These are phyloP conservation scores for Netelia virgata DNA, from an alignment of 2,888 invertebrate species.

Conservation along the genomic window DNA sequence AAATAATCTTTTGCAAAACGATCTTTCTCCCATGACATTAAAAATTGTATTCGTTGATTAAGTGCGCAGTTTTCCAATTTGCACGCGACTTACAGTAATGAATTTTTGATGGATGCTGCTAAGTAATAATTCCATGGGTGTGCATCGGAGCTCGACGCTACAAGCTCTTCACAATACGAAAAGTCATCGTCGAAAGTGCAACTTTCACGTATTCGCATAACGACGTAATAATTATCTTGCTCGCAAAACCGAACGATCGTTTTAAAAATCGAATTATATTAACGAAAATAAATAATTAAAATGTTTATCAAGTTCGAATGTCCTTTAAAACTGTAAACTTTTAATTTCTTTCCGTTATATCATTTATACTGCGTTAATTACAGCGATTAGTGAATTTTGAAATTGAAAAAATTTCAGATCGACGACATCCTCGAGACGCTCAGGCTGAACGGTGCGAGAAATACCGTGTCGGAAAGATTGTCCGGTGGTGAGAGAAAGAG, in stretches of 20 bases:
- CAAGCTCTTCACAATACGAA: slow-evolving; percentile 4
- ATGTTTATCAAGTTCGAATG: neutral
- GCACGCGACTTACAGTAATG: slow-evolving; percentile 1
- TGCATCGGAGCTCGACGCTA: neutral
- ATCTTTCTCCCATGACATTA: neutral
- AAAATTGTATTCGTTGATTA: neutral
- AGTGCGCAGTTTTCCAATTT: neutral
- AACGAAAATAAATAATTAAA: neutral
- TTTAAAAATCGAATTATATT: neutral
- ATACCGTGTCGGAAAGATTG: slow-evolving; percentile 90
- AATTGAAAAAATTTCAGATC: slow-evolving; percentile 87
- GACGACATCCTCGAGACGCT: slow-evolving; percentile 94
- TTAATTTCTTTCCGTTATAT: neutral
- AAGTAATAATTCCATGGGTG: neutral
- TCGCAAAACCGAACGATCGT: neutral
- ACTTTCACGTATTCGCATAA: slow-evolving; percentile 36
- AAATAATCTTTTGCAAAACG: neutral
- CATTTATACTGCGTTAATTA: neutral
- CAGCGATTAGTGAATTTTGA: neutral
- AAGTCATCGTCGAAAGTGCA: slow-evolving; percentile 15
- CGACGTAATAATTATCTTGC: neutral
- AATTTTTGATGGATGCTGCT: slow-evolving; percentile 15
- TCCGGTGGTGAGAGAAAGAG: slow-evolving; percentile 98
- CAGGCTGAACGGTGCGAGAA: slow-evolving; percentile 90
- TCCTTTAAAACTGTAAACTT: neutral